These are phyloP conservation scores for Mionectes olivaceus DNA, from an alignment of 2,797 vertebrate species.

Conservation along the genomic window DNA sequence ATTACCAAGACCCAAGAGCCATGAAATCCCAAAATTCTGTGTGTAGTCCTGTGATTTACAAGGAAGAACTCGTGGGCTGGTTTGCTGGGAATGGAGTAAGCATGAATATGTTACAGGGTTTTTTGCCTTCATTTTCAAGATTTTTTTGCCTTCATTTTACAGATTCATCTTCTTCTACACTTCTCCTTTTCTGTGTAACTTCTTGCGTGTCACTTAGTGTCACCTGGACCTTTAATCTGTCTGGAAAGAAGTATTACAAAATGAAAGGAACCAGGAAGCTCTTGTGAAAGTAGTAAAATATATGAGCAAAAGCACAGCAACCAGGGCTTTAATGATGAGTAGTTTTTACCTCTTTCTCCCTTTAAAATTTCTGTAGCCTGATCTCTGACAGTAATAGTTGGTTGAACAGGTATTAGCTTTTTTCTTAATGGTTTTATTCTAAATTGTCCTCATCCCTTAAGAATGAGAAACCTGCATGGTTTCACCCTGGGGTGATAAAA, in stretches of 20 bases:
- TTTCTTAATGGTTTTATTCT: neutral
- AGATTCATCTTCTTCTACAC: neutral
- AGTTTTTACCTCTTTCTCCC: neutral
- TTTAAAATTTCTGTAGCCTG: neutral
- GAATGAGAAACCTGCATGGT: neutral
- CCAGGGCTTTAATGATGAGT: neutral
- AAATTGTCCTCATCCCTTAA: neutral
- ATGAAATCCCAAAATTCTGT: neutral
- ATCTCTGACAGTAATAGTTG: neutral
- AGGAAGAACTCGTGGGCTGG: neutral
- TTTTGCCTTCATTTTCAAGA: neutral
- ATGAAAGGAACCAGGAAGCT: neutral
- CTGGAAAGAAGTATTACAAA: neutral
- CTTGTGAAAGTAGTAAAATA: neutral
- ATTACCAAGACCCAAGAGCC: neutral
- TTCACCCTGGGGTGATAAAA: neutral
- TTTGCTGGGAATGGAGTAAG: neutral
- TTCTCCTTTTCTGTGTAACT: neutral
- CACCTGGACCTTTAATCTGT: conserved; percentile 1
- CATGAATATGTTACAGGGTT: neutral
- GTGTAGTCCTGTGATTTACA: neutral
- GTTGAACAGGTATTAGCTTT: neutral
- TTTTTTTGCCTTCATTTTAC: neutral
- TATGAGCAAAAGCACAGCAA: neutral
- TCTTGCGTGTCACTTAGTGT: neutral